phyloP scores from a whole-genome alignment of 2,797 vertebrate genomes.

The Myripristis murdjan region DNA sequence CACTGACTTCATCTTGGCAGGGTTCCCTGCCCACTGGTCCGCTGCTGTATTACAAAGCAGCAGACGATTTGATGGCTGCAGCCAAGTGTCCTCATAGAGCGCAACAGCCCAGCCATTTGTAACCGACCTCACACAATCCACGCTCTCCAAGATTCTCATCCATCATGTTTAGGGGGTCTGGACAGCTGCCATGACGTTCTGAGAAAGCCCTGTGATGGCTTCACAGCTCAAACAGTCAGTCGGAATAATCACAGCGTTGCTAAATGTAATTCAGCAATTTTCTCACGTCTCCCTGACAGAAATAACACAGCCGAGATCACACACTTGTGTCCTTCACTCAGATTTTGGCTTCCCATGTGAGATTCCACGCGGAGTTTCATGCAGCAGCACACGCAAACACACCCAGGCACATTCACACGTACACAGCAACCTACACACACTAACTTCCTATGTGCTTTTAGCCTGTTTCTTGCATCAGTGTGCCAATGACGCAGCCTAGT shows the following conservation, averaged over 20 bases:
- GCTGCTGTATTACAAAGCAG: slow-evolving; percentile 60
- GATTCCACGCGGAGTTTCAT: slow-evolving; percentile 11
- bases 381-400: slow-evolving; percentile 12
- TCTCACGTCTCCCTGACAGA: slow-evolving; percentile 35
- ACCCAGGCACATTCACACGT: not conserved
- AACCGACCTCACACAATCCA: slow-evolving; percentile 53
- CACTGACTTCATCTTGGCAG: slow-evolving; percentile 75
- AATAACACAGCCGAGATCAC: slow-evolving; percentile 38
- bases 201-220: slow-evolving; percentile 42
- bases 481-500: slow-evolving; percentile 5
- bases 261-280: slow-evolving; percentile 58
- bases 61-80: slow-evolving; percentile 49
- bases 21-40: slow-evolving; percentile 59
- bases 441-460: slow-evolving; percentile 4
- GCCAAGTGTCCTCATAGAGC: slow-evolving; percentile 62
- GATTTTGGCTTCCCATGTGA: slow-evolving; percentile 2
- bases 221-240: slow-evolving; percentile 46
- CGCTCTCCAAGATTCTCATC: slow-evolving; percentile 59
- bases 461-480: slow-evolving; percentile 40
- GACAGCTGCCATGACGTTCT: slow-evolving; percentile 38
- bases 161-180: slow-evolving; percentile 69
- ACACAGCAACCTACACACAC: slow-evolving; percentile 3
- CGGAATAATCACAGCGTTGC: slow-evolving; percentile 53
- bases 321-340: slow-evolving; percentile 37
- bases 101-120: slow-evolving; percentile 23